Evolutionary conservation across 1,140 invertebrate genomes (phyloP).

Genomic region (Charaxes varanes): DNA sequence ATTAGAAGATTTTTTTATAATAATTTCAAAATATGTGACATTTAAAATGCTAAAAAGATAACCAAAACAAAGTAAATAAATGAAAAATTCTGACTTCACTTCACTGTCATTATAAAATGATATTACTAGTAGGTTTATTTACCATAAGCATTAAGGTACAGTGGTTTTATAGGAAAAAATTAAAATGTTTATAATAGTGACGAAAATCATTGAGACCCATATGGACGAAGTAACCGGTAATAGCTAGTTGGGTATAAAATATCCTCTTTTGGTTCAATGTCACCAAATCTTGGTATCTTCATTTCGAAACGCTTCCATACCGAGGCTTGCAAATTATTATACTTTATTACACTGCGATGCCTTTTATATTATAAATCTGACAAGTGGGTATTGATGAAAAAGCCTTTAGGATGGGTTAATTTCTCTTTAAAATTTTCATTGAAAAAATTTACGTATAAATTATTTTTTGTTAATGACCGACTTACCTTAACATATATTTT

Average conservation of each 20-base stretch:
- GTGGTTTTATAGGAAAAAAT: too few species aligned
- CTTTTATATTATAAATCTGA: not conserved
- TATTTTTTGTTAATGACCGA: not conserved
- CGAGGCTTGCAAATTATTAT: constrained; percentile 1
- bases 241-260: constrained; percentile 2
- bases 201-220: too few species aligned
- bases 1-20: too few species aligned
- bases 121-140: too few species aligned
- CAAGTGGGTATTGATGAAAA: not conserved
- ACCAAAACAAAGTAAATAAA: too few species aligned
- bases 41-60: too few species aligned
- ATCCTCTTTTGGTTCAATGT: constrained; percentile 5
- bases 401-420: constrained; percentile 8
- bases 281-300: constrained; percentile 3
- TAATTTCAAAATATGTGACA: too few species aligned
- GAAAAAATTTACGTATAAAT: not conserved
- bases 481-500: not conserved
- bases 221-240: too few species aligned
- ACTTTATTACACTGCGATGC: constrained; percentile 2
- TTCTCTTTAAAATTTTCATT: not conserved
- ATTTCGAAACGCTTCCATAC: constrained; percentile 1
- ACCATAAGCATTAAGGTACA: too few species aligned
- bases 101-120: too few species aligned
- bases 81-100: too few species aligned
- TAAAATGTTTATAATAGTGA: too few species aligned